phyloP scores from a whole-genome alignment of 2,888 invertebrate genomes.

The Opisthograptis luteolata region DNA sequence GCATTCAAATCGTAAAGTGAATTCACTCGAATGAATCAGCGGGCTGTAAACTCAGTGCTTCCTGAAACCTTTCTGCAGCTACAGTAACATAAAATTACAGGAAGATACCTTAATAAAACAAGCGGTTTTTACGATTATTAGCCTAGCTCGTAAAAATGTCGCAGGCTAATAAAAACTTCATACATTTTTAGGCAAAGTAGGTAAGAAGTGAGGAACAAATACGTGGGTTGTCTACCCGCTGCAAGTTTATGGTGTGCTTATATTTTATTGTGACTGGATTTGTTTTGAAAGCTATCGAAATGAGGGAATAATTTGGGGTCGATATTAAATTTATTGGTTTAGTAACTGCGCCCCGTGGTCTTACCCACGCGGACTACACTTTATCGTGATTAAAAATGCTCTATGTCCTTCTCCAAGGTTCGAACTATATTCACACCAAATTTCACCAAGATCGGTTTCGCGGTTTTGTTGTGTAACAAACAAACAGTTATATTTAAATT shows the following conservation, averaged over 20 bases:
- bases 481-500: too few species aligned
- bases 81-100: slow-evolving; percentile 33
- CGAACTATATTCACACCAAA: too few species aligned
- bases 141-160: slow-evolving; percentile 43
- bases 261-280: slow-evolving; percentile 11
- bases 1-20: slow-evolving; percentile 8
- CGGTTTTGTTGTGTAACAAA: too few species aligned
- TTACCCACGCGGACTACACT: too few species aligned
- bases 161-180: slow-evolving; percentile 44
- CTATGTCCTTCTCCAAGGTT: too few species aligned
- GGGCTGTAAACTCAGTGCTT: slow-evolving; percentile 4
- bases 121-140: slow-evolving; percentile 46
- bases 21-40: slow-evolving; percentile 15
- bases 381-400: too few species aligned
- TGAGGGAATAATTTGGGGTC: not conserved
- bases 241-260: slow-evolving; percentile 23
- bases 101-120: slow-evolving; percentile 38
- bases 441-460: too few species aligned
- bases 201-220: slow-evolving; percentile 15
- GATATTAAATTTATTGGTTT: too few species aligned
- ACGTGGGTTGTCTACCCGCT: slow-evolving; percentile 7
- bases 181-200: slow-evolving; percentile 36
- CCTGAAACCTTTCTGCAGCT: slow-evolving; percentile 15
- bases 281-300: slow-evolving; percentile 16
- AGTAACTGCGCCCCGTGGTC: too few species aligned